Conservation (phyloP, 2,113 vertebrate species). For the Eurypyga helias region DNA sequence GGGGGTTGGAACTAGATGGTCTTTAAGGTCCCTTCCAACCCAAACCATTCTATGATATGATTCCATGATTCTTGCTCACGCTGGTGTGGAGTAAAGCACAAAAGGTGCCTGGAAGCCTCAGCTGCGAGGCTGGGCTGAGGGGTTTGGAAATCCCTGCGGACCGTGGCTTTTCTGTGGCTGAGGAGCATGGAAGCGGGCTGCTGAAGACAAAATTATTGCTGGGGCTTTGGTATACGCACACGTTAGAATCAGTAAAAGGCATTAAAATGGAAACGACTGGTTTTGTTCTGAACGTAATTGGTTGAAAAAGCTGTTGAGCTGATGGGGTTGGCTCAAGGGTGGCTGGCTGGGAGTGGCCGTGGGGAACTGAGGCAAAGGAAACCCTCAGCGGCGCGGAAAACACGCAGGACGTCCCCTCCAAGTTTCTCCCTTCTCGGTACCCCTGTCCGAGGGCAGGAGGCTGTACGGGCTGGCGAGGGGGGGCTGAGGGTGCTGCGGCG, state of each 20-base stretch:
- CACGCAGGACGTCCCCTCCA: accelerated
- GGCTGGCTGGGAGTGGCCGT: background rate
- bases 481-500: no score
- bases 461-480: no score
- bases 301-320: background rate
- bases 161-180: accelerated
- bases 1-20: no score
- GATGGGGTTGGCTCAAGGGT: background rate
- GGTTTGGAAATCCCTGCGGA: background rate
- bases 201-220: background rate
- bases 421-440: no score
- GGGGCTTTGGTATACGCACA: background rate
- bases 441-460: background rate
- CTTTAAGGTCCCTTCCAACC: no score
- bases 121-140: accelerated
- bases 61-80: accelerated
- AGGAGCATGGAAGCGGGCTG: accelerated
- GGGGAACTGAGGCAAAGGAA: background rate
- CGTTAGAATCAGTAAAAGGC: background rate
- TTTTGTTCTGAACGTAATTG: background rate
- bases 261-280: background rate
- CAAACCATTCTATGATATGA: no score
- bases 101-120: background rate
- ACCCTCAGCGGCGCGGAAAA: background rate
- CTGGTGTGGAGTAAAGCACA: background rate